Conservation (phyloP, 37 sponge, comb jelly and placozoan species). For the Ephydatia muelleri region DNA sequence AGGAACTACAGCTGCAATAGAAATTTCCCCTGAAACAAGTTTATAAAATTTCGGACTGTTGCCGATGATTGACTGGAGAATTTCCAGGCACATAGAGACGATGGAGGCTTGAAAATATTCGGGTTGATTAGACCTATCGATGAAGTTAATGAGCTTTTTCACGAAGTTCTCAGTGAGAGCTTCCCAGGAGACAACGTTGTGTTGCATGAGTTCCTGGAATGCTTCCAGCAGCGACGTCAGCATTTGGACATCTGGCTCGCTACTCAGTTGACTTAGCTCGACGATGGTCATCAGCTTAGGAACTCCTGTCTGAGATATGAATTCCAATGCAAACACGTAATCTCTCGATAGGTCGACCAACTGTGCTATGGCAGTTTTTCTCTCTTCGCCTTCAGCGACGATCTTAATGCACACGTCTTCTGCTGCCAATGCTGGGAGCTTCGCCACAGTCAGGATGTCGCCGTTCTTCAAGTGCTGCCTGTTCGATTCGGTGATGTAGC, state of each 20-base stretch:
- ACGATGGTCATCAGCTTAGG: constrained; percentile 43
- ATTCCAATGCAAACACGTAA: constrained; percentile 63
- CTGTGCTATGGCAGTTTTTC: constrained; percentile 27
- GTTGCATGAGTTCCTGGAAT: constrained; percentile 87
- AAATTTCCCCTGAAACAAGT: constrained; percentile 41
- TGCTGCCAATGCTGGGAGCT: constrained; percentile 53
- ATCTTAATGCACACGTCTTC: constrained; percentile 48
- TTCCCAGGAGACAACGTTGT: constrained; percentile 84
- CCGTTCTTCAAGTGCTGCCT: constrained; percentile 73
- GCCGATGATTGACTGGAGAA: constrained; percentile 73
- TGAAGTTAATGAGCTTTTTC: constrained; percentile 75
- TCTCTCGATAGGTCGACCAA: constrained; percentile 53
- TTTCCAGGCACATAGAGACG: constrained; percentile 58
- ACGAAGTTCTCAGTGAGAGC: constrained; percentile 72
- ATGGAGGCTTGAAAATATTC: constrained; percentile 45
- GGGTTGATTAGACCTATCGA: constrained; percentile 30
- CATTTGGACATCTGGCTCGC: constrained; percentile 25
- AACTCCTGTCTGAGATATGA: constrained; percentile 68
- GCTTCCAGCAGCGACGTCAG: constrained; percentile 51
- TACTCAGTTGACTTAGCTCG: constrained; percentile 33
- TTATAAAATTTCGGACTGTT: constrained; percentile 57
- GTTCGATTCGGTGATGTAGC: constrained; percentile 80
- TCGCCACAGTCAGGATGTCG: constrained; percentile 69
- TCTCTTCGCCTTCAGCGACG: constrained; percentile 14
- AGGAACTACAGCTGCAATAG: constrained; percentile 36